Evolutionary conservation across 2,797 vertebrate species (phyloP).

Genomic region (Chelmon rostratus): DNA sequence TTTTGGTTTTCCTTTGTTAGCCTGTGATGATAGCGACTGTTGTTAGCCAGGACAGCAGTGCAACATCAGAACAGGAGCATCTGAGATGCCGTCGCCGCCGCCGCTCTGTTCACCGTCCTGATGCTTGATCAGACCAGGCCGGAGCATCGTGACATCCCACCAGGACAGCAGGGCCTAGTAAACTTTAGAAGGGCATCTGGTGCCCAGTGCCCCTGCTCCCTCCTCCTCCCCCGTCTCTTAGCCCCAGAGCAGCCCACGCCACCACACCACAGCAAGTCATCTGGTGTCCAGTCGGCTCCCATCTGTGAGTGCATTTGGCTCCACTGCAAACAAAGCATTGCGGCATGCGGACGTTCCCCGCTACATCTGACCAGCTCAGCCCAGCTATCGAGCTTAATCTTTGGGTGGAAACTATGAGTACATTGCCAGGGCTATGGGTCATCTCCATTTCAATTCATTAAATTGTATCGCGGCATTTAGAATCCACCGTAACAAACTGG

Average conservation of each 20-base stretch:
- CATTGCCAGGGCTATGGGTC: conserved; percentile 65
- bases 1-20: conserved; percentile 52
- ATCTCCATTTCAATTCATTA: conserved; percentile 72
- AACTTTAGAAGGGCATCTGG: conserved; percentile 70
- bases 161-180: conserved; percentile 45
- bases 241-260: conserved; percentile 61
- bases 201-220: conserved; percentile 46
- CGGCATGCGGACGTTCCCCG: conserved; percentile 50
- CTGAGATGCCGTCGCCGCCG: conserved; percentile 22
- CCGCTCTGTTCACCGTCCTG: conserved; percentile 18
- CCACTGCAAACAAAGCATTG: conserved; percentile 69
- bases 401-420: conserved; percentile 69
- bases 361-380: conserved; percentile 61
- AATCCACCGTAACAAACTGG: conserved; percentile 59
- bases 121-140: conserved; percentile 27
- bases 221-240: conserved; percentile 35
- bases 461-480: conserved; percentile 53
- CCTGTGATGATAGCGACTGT: conserved; percentile 31
- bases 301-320: conserved; percentile 73
- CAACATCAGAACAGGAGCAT: conserved; percentile 23
- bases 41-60: conserved; percentile 29
- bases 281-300: conserved; percentile 74
- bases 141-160: conserved; percentile 38
- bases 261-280: conserved; percentile 70
- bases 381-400: conserved; percentile 52